A percentile compares a stretch with the other conserved stretches of the same genome.
Evolutionary conservation across 2,113 vertebrate genomes (phyloP).

Genomic region (Chitala chitala): DNA sequence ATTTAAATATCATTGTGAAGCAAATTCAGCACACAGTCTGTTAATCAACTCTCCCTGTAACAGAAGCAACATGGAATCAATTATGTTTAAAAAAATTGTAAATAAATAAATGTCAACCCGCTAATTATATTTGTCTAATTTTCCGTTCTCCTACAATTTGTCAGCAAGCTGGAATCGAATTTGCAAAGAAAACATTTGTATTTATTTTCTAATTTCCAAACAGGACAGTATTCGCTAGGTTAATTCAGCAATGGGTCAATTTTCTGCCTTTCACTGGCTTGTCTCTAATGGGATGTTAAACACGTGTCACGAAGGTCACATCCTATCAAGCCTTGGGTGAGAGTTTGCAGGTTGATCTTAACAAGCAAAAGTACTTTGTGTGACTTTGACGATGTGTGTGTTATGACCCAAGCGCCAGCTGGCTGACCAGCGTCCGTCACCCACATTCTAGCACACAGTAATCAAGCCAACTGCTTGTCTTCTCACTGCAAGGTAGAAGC

Average conservation of each 20-base stretch:
- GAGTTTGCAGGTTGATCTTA: not conserved
- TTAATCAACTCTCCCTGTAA: not conserved
- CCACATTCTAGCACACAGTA: no score
- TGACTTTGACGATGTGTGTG: no score
- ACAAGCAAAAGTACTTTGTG: no score
- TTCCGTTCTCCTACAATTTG: not conserved
- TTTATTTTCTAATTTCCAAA: conserved; percentile 6
- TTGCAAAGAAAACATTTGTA: conserved; percentile 18
- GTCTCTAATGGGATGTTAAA: conserved; percentile 1
- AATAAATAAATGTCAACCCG: not conserved
- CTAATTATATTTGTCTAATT: not conserved
- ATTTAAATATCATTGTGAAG: conserved; percentile 5
- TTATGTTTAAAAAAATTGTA: not conserved
- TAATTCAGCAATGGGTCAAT: not conserved
- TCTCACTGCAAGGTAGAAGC: no score
- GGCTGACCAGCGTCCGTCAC: no score
- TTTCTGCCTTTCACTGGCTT: not conserved
- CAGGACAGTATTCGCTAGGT: not conserved
- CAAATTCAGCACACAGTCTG: not conserved
- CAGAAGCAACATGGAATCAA: not conserved
- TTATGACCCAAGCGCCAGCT: no score
- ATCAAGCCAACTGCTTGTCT: no score
- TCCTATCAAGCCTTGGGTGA: not conserved
- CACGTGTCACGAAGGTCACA: not conserved
- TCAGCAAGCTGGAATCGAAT: not conserved